Base-by-base conservation (phyloP, 2,113 vertebrate species). In the Corydoras maculifer region DNA sequence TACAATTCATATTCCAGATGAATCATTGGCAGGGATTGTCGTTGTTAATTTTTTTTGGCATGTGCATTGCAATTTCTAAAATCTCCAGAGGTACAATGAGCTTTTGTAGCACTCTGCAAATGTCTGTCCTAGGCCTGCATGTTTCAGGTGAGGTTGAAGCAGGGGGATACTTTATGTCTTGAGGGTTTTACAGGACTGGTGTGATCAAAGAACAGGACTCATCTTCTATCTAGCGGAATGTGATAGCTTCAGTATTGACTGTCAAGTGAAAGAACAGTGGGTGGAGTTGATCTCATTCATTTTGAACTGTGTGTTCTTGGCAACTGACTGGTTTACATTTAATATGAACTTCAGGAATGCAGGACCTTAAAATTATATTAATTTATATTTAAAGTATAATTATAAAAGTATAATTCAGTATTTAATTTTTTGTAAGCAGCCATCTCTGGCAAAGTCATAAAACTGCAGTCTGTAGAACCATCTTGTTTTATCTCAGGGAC, bases 191-290 rank as follows among this genome's bases (percentile, higher is more conserved):
- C 31, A 53, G 60, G 69, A 53, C 65, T 60, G 51, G 13, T 54
- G 51, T 68, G 65, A 80, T 69, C 62, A 69, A 77, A 72, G 63
- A 15, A 25, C 58, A 67, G 76, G 77, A 78, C 66, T 58, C 65
- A 74, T 78, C 80, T 87, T 87, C 86, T 81, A 81, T 83, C 77
- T 76, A 55, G 55, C 73, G 75, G 77, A 85, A 85, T 81, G 77
- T 80, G 82, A 81, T 67, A 77, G 77, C 84, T 86, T 82, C 80
- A 74, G 51, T 66, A 60, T 53, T 84, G 83, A 86, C 85, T 84
- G 68, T 68, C 55, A 74, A 35, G 15, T 77, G 73, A 62, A 62
- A 75, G 70, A 80, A 74, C 68, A 61, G 79, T 59, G 9, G 43
- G 29, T 15, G 55, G 7, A 65, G 55, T 55, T 59, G 25, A 58